Evolutionary conservation across 2,113 vertebrate species (phyloP).

Genomic region (Chelonoidis abingdonii): DNA sequence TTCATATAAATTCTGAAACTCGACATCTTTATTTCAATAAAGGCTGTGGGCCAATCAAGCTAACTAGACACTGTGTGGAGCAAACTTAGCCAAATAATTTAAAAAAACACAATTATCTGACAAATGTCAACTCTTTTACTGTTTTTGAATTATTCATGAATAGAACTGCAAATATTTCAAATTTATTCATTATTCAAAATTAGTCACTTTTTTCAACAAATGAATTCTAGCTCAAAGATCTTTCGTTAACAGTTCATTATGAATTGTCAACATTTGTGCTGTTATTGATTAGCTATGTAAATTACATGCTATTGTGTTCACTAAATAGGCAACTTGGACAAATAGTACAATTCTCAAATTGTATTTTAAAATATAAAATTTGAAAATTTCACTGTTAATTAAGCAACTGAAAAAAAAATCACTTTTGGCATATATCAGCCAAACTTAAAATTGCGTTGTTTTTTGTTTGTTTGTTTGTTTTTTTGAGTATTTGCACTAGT

Average conservation of each 20-base stretch:
- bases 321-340: not conserved
- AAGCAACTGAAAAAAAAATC: not conserved
- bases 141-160: not conserved
- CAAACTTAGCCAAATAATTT: not conserved
- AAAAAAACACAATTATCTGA: not conserved
- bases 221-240: not conserved
- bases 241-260: not conserved
- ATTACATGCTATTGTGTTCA: not conserved
- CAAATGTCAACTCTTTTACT: not conserved
- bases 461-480: not conserved
- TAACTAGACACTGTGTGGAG: not conserved
- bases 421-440: not conserved
- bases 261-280: not conserved
- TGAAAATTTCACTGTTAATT: not conserved
- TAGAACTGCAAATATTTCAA: not conserved
- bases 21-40: not conserved
- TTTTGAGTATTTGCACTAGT: not conserved
- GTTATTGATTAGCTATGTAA: not conserved
- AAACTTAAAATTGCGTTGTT: not conserved
- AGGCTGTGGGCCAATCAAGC: not conserved
- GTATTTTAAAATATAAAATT: not conserved
- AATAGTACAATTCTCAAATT: not conserved
- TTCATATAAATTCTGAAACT: not conserved
- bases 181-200: not conserved
- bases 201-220: not conserved